Evolutionary conservation across 2,888 invertebrate species (phyloP), one percentile per base, ranked within the genome.

Genomic region (Aleiodes testaceus): DNA sequence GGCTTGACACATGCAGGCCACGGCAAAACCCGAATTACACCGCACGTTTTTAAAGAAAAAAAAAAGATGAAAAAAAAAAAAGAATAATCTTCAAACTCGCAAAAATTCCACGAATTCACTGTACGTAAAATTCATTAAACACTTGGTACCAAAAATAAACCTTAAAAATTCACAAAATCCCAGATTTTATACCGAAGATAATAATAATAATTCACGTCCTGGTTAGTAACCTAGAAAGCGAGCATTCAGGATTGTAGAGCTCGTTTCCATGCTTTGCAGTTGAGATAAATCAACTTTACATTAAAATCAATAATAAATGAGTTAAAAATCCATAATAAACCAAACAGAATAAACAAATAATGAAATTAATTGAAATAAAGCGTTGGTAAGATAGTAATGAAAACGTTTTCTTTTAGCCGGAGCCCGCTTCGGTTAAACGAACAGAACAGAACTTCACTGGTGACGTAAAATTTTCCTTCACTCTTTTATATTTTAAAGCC

Each of bases 191-290:
- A 36, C 7, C 9, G 36, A 53, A 11, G 14, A 53, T 53, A 53
- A 53, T 53, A 11, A 53, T 53, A 26, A 53, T 53, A 26, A 53
- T 26, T 26, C 53, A 53, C 53, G 53, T 80, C 80, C 82, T 80
- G 82, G 84, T 81, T 82, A 82, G 83, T 84, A 84, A 84, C 84
- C 84, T 84, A 84, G 83, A 84, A 84, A 84, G 83, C 81, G 78
- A 73, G 75, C 84, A 84, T 84, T 83, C 84, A 82, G 82, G 75
- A 79, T 78, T 78, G 76, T 75, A 76, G 77, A 76, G 76, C 77
- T 77, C 76, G 36, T 74, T 71, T 49, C 73, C 72, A 64, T 66
- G 69, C 72, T 68, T 72, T 66, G n/a, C 63, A 70, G 26, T 5
- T 53, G 11, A 26, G 30, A 53, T 53, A 53, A 53, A 26, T 5